Percentiles rank a stretch among this genome's conserved stretches.
These are phyloP conservation scores for Drosophila neonasuta DNA, from an alignment of 2,888 invertebrate genomes.

Conservation along the genomic window DNA sequence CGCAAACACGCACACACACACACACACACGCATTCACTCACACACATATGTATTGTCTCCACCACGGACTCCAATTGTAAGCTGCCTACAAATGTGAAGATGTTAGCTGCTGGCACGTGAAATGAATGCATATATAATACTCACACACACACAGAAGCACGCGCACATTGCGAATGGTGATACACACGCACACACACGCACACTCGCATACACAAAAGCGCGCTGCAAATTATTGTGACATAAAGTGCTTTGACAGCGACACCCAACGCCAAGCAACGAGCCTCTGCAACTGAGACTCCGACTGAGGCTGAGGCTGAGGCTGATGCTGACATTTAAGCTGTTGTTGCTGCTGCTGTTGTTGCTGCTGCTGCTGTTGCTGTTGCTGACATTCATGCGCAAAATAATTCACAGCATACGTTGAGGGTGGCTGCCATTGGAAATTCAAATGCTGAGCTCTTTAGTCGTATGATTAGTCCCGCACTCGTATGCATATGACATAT, in stretches of 20 bases:
- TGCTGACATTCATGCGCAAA: constrained; percentile 75
- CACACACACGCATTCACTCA: neutral
- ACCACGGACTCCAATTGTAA: constrained; percentile 37
- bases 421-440: constrained; percentile 66
- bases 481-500: constrained; percentile 72
- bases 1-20: neutral
- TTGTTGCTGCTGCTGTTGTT: constrained; percentile 23
- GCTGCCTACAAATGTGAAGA: constrained; percentile 61
- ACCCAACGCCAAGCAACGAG: constrained; percentile 49
- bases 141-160: constrained; percentile 32
- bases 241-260: constrained; percentile 79
- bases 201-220: constrained; percentile 21
- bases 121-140: constrained; percentile 71
- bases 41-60: neutral
- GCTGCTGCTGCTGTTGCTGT: constrained; percentile 30
- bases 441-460: constrained; percentile 65
- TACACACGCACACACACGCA: constrained; percentile 5
- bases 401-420: constrained; percentile 75
- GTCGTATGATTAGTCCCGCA: constrained; percentile 66
- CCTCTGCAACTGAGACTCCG: constrained; percentile 34
- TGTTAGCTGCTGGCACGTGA: constrained; percentile 71
- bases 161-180: constrained; percentile 14
- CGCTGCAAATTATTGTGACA: constrained; percentile 81
- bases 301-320: constrained; percentile 30
- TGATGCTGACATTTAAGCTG: constrained; percentile 67